Conservation (phyloP, 2,888 invertebrate genomes). For the Pachydiplax longipennis region DNA sequence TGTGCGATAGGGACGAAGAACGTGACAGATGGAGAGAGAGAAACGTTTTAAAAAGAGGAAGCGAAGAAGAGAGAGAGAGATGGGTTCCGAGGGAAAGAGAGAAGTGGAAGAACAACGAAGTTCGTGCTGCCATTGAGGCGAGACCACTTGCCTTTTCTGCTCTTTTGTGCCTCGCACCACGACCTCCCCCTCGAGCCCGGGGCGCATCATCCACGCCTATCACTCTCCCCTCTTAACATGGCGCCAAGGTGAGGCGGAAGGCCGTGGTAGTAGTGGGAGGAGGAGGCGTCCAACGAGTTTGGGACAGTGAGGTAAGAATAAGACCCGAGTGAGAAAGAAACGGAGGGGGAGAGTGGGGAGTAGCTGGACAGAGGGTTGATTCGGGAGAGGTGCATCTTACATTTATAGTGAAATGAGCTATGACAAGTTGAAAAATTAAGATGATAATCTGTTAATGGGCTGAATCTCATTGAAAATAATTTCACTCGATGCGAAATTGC, state of each 20-base stretch:
- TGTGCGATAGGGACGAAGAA: neutral
- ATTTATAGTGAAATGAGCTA: too few species aligned
- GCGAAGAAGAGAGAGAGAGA: neutral
- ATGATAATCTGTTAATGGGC: too few species aligned
- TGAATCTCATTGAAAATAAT: too few species aligned
- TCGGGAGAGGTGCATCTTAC: too few species aligned
- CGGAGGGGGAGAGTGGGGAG: neutral
- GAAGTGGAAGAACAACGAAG: neutral
- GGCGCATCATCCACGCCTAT: constrained; percentile 1
- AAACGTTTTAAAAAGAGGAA: neutral
- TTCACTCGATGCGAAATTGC: too few species aligned
- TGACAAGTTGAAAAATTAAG: too few species aligned
- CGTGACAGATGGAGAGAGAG: neutral
- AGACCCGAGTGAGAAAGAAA: neutral
- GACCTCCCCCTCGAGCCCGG: neutral
- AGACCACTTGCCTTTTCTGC: neutral
- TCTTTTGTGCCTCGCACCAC: neutral
- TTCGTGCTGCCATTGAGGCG: neutral
- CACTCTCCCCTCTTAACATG: neutral
- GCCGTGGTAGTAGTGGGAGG: neutral
- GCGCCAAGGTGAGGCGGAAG: neutral
- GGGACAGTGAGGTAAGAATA: neutral
- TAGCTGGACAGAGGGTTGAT: neutral
- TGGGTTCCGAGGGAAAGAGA: neutral
- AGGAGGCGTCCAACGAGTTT: neutral